phyloP scores from a whole-genome alignment of 2,113 vertebrate species.

The Ibidorhyncha struthersii region DNA sequence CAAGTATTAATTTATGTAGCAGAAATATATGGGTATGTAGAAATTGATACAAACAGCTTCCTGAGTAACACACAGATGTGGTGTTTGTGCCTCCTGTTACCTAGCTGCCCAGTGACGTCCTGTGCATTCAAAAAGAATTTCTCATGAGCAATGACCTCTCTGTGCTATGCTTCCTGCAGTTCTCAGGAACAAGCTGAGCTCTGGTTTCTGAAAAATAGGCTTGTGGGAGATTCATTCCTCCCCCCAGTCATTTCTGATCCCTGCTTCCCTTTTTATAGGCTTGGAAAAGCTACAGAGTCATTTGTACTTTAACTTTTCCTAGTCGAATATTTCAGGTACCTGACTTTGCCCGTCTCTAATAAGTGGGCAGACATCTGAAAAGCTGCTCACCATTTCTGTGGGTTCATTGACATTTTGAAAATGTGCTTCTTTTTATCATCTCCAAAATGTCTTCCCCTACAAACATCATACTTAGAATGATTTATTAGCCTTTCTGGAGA shows the following conservation, averaged over 20 bases:
- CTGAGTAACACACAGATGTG: neutral
- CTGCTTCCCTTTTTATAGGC: neutral
- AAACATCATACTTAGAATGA: conserved; percentile 38
- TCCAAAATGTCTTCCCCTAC: conserved; percentile 33
- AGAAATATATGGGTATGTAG: neutral
- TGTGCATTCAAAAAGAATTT: neutral
- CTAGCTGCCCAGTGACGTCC: neutral
- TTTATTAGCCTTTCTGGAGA: conserved; percentile 31
- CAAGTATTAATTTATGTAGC: neutral
- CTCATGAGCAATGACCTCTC: neutral
- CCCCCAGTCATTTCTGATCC: neutral
- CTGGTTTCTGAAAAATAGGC: neutral
- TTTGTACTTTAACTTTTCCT: neutral
- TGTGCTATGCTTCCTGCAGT: neutral
- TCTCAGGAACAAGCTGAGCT: neutral
- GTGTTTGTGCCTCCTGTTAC: neutral
- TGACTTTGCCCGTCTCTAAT: conserved; percentile 28
- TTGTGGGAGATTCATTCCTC: neutral
- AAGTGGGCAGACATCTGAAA: conserved; percentile 20
- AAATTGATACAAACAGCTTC: neutral
- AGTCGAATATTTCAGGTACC: neutral
- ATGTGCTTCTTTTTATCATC: conserved; percentile 41
- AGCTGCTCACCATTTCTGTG: conserved; percentile 2
- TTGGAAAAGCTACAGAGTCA: neutral
- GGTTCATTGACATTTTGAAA: conserved; percentile 69